A percentile compares a stretch with the other conserved stretches of the same genome.
Conservation (phyloP, 1,140 invertebrate genomes). For the Diploscapter pachys region DNA sequence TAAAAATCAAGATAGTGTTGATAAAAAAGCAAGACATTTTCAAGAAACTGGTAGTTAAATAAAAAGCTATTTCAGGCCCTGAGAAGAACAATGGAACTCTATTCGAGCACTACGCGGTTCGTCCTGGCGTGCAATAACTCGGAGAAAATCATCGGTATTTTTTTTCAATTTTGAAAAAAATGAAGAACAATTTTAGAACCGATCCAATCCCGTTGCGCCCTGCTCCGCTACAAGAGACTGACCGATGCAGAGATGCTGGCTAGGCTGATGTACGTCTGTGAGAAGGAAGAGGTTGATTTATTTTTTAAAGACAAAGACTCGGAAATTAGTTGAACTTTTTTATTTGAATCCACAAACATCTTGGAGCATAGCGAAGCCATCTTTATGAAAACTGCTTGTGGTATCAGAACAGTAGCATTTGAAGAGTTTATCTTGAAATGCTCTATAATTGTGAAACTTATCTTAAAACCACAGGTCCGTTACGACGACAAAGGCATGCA, state of each 20-base stretch:
- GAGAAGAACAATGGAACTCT: slow-evolving; percentile 95
- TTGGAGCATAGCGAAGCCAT: neutral
- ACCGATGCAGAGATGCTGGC: slow-evolving; percentile 79
- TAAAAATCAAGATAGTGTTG: too few relatives aligned
- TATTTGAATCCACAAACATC: neutral
- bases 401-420: too few relatives aligned
- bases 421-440: too few relatives aligned
- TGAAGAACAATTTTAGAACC: slow-evolving; percentile 69
- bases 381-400: neutral
- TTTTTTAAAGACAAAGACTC: neutral
- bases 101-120: slow-evolving; percentile 93
- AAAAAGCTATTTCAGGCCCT: slow-evolving; percentile 67
- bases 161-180: neutral
- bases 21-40: neutral
- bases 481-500: slow-evolving; percentile 90
- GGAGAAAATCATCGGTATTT: slow-evolving; percentile 85
- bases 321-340: neutral
- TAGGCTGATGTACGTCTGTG: slow-evolving; percentile 73
- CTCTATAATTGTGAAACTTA: too few relatives aligned
- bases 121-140: slow-evolving; percentile 96
- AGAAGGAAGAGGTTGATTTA: slow-evolving; percentile 69
- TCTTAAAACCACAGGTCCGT: slow-evolving; percentile 57
- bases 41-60: slow-evolving; percentile 67
- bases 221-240: slow-evolving; percentile 87
- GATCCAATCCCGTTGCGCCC: slow-evolving; percentile 95